phyloP scores from a whole-genome alignment of 1,140 invertebrate genomes.

The Drosophila repletoides region DNA sequence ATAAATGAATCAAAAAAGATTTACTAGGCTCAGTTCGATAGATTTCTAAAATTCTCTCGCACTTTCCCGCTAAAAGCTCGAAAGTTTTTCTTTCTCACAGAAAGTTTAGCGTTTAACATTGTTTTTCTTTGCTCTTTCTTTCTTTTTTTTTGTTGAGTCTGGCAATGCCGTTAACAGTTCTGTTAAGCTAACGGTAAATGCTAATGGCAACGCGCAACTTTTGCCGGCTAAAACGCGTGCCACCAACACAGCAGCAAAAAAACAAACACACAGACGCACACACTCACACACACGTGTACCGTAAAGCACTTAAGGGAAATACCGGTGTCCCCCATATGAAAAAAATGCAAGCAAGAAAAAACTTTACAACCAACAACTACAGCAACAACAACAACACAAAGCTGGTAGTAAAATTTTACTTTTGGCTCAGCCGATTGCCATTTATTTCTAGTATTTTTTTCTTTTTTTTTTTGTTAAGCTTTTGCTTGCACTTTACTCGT shows the following conservation, averaged over 20 bases:
- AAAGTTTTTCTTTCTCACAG: neutral
- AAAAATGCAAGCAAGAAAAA: slow-evolving; percentile 12
- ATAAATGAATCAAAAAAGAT: no score
- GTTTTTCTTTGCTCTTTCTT: no score
- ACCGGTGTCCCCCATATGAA: slow-evolving; percentile 24
- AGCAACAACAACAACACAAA: slow-evolving; percentile 3
- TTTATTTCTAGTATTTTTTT: slow-evolving; percentile 5
- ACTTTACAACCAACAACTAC: slow-evolving; percentile 4
- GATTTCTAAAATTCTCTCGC: no score
- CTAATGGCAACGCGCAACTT: slow-evolving; percentile 36
- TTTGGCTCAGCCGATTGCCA: slow-evolving; percentile 13
- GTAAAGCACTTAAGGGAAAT: slow-evolving; percentile 22
- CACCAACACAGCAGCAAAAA: slow-evolving; percentile 40
- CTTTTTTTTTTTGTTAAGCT: neutral
- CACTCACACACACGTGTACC: slow-evolving; percentile 1
- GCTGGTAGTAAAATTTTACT: slow-evolving; percentile 14
- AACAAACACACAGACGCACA: slow-evolving; percentile 35
- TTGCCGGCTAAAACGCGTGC: slow-evolving; percentile 38
- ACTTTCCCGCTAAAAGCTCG: neutral
- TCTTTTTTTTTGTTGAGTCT: slow-evolving; percentile 23
- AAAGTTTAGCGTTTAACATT: slow-evolving; percentile 15
- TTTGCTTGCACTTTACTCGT: neutral
- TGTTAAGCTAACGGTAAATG: slow-evolving; percentile 47
- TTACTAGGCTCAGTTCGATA: no score
- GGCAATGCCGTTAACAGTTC: slow-evolving; percentile 52